A percentile compares a stretch with the other conserved stretches of the same genome.
Evolutionary conservation across 2,797 vertebrate species (phyloP).

Genomic region (Cirrhinus mrigala): DNA sequence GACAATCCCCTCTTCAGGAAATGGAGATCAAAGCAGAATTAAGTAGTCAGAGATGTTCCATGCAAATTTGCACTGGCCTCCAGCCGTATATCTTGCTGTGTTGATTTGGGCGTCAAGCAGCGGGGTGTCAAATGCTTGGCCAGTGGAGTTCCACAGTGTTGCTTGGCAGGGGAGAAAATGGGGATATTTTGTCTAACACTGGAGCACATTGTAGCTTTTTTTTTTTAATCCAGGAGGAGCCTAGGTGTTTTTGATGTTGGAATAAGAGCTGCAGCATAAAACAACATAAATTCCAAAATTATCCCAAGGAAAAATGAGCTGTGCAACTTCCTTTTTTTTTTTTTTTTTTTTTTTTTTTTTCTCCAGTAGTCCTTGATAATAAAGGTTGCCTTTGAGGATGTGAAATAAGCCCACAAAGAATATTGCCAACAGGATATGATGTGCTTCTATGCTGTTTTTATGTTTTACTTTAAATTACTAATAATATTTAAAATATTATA

Average conservation of each 20-base stretch:
- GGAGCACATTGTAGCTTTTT: slow-evolving; percentile 9
- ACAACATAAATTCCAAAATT: slow-evolving; percentile 17
- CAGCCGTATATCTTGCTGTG: slow-evolving; percentile 64
- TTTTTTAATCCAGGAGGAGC: slow-evolving; percentile 24
- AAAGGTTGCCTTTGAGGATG: not conserved
- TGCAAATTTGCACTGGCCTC: slow-evolving; percentile 70
- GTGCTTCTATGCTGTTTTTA: not conserved
- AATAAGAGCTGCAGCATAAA: not conserved
- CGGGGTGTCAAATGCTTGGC: slow-evolving; percentile 37
- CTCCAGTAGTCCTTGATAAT: not conserved
- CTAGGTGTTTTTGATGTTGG: slow-evolving; percentile 40
- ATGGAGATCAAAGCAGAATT: slow-evolving; percentile 79
- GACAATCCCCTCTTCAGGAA: slow-evolving; percentile 79
- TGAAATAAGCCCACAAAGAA: slow-evolving; percentile 14
- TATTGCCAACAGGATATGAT: not conserved
- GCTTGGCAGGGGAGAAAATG: slow-evolving; percentile 12
- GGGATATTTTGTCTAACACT: slow-evolving; percentile 23
- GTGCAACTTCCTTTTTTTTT: slow-evolving; percentile 4
- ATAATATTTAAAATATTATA: not conserved
- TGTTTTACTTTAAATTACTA: not conserved
- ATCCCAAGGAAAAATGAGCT: slow-evolving; percentile 4
- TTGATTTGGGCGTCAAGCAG: slow-evolving; percentile 66
- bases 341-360: not conserved
- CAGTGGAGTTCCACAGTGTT: slow-evolving; percentile 20
- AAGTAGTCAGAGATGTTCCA: slow-evolving; percentile 74